Conservation (phyloP, 2,888 invertebrate species). For the Himalopsyche japonica region DNA sequence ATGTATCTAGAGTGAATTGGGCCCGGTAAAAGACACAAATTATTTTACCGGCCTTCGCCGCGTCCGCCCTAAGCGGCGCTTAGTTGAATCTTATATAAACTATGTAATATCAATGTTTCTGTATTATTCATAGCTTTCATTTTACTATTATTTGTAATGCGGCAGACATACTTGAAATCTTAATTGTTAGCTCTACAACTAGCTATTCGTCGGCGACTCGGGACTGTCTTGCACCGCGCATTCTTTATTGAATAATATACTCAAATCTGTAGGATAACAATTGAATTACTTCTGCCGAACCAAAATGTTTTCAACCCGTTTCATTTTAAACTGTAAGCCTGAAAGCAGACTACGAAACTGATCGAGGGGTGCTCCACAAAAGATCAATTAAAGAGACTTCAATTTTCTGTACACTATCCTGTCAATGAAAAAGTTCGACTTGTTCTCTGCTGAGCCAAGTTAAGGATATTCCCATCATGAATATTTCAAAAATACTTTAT, state of each 20-base stretch:
- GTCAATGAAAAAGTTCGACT: no score
- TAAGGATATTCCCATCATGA: no score
- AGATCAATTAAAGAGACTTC: no score
- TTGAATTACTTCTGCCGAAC: neutral
- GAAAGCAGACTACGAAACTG: no score
- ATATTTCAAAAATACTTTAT: no score
- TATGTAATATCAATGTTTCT: constrained; percentile 22
- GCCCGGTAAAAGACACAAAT: neutral
- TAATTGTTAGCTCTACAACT: constrained; percentile 29
- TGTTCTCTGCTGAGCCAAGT: no score
- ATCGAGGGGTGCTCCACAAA: no score
- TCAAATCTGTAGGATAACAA: neutral
- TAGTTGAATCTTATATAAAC: constrained; percentile 22
- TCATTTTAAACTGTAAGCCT: no score
- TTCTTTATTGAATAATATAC: neutral
- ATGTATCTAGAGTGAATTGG: neutral
- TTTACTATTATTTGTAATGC: constrained; percentile 40
- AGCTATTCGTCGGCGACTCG: constrained; percentile 3
- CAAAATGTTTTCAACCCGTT: neutral
- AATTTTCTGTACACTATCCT: no score
- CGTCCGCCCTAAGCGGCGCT: neutral
- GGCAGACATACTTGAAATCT: constrained; percentile 29
- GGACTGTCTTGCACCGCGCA: neutral
- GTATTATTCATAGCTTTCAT: constrained; percentile 30
- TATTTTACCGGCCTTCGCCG: neutral